Percentiles rank a stretch among this genome's conserved stretches.
Evolutionary conservation across 2,113 vertebrate genomes (phyloP).

Genomic region (Heteronetta atricapilla): DNA sequence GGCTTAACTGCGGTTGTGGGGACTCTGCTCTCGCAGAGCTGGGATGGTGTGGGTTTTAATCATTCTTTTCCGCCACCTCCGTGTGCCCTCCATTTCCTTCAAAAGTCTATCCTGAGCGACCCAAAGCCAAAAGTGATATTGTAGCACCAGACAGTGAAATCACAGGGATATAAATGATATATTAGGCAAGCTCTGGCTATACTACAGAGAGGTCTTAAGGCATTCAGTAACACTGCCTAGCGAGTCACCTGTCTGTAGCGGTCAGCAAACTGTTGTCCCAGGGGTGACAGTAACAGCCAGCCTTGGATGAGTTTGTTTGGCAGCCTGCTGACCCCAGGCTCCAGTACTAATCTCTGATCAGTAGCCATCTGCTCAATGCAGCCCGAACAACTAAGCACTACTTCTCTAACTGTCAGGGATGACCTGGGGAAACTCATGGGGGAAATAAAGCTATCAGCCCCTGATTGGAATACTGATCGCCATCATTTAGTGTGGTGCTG

Average conservation of each 20-base stretch:
- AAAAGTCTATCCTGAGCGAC: background rate
- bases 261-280: background rate
- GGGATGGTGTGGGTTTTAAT: background rate
- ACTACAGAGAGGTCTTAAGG: background rate
- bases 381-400: slow-evolving; percentile 54
- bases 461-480: slow-evolving; percentile 71
- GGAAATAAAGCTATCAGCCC: slow-evolving; percentile 74
- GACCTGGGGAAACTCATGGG: slow-evolving; percentile 74
- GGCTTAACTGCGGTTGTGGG: background rate
- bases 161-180: slow-evolving; percentile 32
- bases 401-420: slow-evolving; percentile 57
- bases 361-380: slow-evolving; percentile 79
- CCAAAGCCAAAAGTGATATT: background rate
- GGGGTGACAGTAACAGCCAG: background rate
- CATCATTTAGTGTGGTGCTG: slow-evolving; percentile 56
- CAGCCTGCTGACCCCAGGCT: slow-evolving; percentile 70
- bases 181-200: slow-evolving; percentile 3
- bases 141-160: slow-evolving; percentile 16
- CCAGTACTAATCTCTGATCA: slow-evolving; percentile 77
- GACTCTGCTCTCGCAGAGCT: background rate
- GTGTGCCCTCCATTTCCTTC: slow-evolving; percentile 7
- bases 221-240: background rate
- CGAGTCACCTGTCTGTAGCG: slow-evolving; percentile 37
- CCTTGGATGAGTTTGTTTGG: slow-evolving; percentile 12
- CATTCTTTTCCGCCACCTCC: background rate